Base-by-base conservation (phyloP, 2,888 invertebrate species). In the Dynastes tityus region DNA sequence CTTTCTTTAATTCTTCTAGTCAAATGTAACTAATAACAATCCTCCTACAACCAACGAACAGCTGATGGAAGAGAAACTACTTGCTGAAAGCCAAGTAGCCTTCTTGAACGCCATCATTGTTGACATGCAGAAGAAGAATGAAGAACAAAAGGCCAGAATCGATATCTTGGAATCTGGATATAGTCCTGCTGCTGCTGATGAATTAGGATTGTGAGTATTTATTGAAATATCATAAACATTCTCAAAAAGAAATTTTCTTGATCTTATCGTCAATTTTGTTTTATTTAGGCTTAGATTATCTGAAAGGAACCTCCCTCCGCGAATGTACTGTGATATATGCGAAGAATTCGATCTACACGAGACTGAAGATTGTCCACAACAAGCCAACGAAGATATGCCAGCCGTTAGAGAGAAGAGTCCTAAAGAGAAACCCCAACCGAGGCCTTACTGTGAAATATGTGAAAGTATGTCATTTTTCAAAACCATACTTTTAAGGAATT, bases 71-170 rank as follows among this genome's bases (percentile, higher is more conserved):
- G 93, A 94, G 70, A 91, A 93, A 83, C 91, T 92, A 77, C 90
- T 91, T 82, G 90, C 92, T 70, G 94, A 94, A 82, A 92, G 93
- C 9, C 95, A 96, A 89, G 94, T 97, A 77, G 94, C 95, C 84
- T 98, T 99, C 90, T 91, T 99, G 45, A 98, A 99, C 90, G 96
- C 98, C 8, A 97, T 99, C 83, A 98, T 99, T 84, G 97, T 97
- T 40, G 98, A 98, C 86, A 95, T 98, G 94, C 97, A 98, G 89
- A 93, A 93, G 83, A 98, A 98, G 88, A 97, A 97, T 87, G 95
- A 97, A 85, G 94, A 95, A 83, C 91, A 98, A 1, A 91, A 93
- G 86, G 92, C 94, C 73, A 91, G 95, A 84, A 93, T 98, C 64
- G 94, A 96, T 84, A 94, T 95, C 51, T 90, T 97, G 68, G 96